Percentiles rank a stretch among this genome's conserved stretches.
phyloP scores from a whole-genome alignment of 2,113 vertebrate species.

The Brachionichthys hirsutus region DNA sequence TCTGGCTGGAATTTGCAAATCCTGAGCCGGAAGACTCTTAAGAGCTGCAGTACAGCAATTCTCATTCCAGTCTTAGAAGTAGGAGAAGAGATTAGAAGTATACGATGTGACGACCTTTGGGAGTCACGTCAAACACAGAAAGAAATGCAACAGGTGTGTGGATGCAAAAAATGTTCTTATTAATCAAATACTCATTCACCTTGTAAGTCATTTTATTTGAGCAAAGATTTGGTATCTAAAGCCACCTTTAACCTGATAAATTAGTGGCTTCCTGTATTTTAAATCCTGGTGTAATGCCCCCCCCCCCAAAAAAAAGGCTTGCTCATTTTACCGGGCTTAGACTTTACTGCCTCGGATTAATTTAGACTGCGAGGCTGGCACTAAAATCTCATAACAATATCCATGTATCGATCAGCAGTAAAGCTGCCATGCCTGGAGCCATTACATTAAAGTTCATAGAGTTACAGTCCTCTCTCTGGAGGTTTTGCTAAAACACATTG shows the following conservation, averaged over 20 bases:
- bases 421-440: not conserved
- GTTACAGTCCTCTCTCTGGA: not conserved
- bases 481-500: slow-evolving; percentile 4
- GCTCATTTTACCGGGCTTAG: too few relatives aligned
- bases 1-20: slow-evolving; percentile 5
- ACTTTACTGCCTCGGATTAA: too few relatives aligned
- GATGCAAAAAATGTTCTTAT: too few relatives aligned
- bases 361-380: not conserved
- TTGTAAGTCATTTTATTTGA: not conserved
- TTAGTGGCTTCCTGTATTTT: too few relatives aligned
- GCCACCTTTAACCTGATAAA: too few relatives aligned
- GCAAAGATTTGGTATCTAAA: not conserved
- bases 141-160: not conserved
- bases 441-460: not conserved
- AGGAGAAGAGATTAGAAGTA: too few relatives aligned
- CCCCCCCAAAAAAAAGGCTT: too few relatives aligned
- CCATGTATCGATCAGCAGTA: slow-evolving; percentile 7
- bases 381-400: not conserved
- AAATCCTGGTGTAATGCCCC: too few relatives aligned
- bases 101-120: too few relatives aligned
- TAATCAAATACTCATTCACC: not conserved
- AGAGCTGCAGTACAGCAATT: too few relatives aligned
- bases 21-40: slow-evolving; percentile 1
- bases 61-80: too few relatives aligned
- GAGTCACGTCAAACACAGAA: not conserved